phyloP scores from a whole-genome alignment of 2,113 vertebrate genomes.

The Gallinago jamesoni region DNA sequence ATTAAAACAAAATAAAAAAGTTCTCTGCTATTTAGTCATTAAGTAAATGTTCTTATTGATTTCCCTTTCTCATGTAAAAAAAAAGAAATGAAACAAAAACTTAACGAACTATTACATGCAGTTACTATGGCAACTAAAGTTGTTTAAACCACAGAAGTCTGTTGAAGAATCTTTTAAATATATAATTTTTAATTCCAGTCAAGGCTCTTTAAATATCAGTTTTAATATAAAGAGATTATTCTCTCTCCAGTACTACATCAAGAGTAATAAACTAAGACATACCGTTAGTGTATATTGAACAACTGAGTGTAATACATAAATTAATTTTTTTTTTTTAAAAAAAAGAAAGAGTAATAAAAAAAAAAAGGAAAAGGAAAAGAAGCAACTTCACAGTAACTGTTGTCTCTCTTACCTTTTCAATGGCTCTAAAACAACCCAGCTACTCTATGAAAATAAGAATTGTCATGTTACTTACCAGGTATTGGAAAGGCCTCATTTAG shows the following conservation, averaged over 20 bases:
- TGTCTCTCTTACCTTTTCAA: not conserved
- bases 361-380: not conserved
- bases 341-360: not conserved
- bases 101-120: not conserved
- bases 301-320: not conserved
- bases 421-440: not conserved
- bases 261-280: not conserved
- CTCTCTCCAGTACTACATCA: not conserved
- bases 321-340: not conserved
- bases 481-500: not conserved
- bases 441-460: not conserved
- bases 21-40: not conserved
- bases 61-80: not conserved
- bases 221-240: conserved; percentile 5
- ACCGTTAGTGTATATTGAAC: not conserved
- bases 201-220: not conserved
- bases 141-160: not conserved
- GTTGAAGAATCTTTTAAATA: not conserved
- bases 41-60: not conserved
- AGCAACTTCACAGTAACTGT: not conserved
- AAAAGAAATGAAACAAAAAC: not conserved
- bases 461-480: not conserved
- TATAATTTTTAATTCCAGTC: not conserved
- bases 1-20: not conserved
- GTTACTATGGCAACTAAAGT: conserved; percentile 17